These are phyloP conservation scores for Cyprinodon variegatus DNA, from an alignment of 2,113 vertebrate genomes.

Conservation along the genomic window DNA sequence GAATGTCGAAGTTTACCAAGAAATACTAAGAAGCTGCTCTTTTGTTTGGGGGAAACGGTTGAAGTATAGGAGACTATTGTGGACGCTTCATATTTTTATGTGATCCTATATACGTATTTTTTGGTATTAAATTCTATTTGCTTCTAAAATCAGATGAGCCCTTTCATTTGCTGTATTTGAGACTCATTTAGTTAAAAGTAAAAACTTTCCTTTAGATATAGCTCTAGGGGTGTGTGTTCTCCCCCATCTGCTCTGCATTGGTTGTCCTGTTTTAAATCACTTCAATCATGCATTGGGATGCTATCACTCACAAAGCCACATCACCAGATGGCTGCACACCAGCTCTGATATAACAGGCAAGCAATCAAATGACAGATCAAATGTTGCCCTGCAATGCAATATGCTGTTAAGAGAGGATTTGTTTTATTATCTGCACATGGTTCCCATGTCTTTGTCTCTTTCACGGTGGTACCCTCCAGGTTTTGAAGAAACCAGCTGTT, in stretches of 20 bases:
- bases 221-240: constrained; percentile 40
- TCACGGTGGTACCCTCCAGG: not conserved
- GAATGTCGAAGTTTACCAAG: constrained; percentile 51
- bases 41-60: constrained; percentile 14
- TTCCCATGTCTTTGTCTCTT: not conserved
- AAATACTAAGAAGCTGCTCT: constrained; percentile 13
- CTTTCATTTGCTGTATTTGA: constrained; percentile 29
- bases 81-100: constrained; percentile 17
- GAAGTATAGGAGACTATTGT: constrained; percentile 3
- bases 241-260: constrained; percentile 29
- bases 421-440: constrained; percentile 9
- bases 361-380: constrained; percentile 35
- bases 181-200: constrained; percentile 6
- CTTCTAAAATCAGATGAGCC: constrained; percentile 14
- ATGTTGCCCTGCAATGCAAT: constrained; percentile 9
- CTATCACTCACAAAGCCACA: constrained; percentile 41
- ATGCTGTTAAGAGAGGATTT: not conserved
- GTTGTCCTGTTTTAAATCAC: constrained; percentile 51
- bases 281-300: constrained; percentile 32
- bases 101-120: constrained; percentile 1
- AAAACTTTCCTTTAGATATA: constrained; percentile 20
- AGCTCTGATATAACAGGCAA: constrained; percentile 41
- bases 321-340: constrained; percentile 51
- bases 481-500: constrained; percentile 10
- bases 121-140: constrained; percentile 6